Evolutionary conservation across 2,888 invertebrate species (phyloP).

Genomic region (Sesamia inferens): DNA sequence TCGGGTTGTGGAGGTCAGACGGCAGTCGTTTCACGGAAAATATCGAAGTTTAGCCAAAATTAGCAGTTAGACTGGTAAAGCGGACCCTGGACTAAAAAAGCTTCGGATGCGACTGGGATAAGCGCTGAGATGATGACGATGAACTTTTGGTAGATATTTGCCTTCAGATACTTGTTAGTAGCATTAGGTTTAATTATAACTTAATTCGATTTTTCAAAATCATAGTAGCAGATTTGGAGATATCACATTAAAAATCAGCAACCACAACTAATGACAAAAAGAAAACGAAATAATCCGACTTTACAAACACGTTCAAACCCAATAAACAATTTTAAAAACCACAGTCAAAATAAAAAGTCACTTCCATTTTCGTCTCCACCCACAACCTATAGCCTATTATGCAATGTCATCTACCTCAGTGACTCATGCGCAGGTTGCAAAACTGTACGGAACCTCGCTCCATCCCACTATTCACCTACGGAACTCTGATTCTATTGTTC

Average conservation of each 20-base stretch:
- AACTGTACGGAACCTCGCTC: constrained; percentile 51
- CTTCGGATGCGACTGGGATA: too few relatives aligned
- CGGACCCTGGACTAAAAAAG: too few relatives aligned
- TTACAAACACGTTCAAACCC: constrained; percentile 20
- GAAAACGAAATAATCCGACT: constrained; percentile 2
- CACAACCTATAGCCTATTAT: constrained; percentile 29
- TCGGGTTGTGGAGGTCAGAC: too few relatives aligned
- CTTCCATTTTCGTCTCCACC: constrained; percentile 26
- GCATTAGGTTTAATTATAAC: not conserved
- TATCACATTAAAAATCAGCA: not conserved
- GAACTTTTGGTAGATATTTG: too few relatives aligned
- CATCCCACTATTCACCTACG: constrained; percentile 62
- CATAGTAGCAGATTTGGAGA: not conserved
- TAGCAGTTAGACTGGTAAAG: too few relatives aligned
- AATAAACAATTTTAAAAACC: constrained; percentile 20
- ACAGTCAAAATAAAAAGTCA: constrained; percentile 22
- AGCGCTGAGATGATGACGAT: too few relatives aligned
- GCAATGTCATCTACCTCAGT: constrained; percentile 49
- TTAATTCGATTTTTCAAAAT: not conserved
- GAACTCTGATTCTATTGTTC: constrained; percentile 59
- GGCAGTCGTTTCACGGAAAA: too few relatives aligned
- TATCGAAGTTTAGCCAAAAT: too few relatives aligned
- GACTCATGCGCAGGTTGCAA: constrained; percentile 39
- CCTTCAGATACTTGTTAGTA: too few relatives aligned
- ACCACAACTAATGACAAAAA: constrained; percentile 4